These are phyloP conservation scores for Drosophila greeni DNA, from an alignment of 2,888 invertebrate genomes.

Conservation along the genomic window DNA sequence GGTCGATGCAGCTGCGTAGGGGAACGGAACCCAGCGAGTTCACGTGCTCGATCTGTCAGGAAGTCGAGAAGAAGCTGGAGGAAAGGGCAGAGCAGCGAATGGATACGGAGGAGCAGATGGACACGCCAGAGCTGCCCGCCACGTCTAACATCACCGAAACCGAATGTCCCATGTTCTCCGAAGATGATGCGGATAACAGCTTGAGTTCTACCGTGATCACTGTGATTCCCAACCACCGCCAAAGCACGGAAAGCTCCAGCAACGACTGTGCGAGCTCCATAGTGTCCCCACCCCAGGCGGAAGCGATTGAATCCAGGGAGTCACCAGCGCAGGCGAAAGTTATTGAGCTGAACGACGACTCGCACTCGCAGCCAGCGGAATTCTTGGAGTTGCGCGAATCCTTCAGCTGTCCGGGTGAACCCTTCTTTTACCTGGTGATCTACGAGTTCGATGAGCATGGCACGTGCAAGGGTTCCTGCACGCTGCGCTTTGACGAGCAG, in stretches of 20 bases:
- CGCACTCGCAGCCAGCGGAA: background rate
- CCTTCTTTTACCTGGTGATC: conserved; percentile 45
- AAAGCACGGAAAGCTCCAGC: background rate
- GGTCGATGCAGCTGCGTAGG: background rate
- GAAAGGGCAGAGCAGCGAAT: background rate
- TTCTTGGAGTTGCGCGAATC: conserved; percentile 37
- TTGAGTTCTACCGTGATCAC: conserved; percentile 22
- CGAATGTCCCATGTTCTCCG: conserved; percentile 20
- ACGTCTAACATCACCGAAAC: too few species aligned
- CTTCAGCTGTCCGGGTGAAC: background rate
- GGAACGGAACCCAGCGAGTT: conserved; percentile 24
- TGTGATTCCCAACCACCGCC: conserved; percentile 22
- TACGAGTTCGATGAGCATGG: conserved; percentile 37
- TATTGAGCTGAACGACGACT: too few species aligned
- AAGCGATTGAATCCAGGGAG: background rate
- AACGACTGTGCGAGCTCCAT: background rate
- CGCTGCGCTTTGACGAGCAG: conserved; percentile 36
- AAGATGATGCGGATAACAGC: conserved; percentile 19
- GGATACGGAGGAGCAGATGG: too few species aligned
- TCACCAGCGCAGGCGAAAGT: background rate
- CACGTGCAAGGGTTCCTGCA: conserved; percentile 45
- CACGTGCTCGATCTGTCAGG: conserved; percentile 57
- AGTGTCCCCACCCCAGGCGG: background rate
- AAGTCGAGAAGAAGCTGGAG: conserved; percentile 27
- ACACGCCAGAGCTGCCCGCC: too few species aligned